Evolutionary conservation across 2,113 vertebrate species (phyloP), one percentile per base, ranked within the genome.

Genomic region (Chionis minor): DNA sequence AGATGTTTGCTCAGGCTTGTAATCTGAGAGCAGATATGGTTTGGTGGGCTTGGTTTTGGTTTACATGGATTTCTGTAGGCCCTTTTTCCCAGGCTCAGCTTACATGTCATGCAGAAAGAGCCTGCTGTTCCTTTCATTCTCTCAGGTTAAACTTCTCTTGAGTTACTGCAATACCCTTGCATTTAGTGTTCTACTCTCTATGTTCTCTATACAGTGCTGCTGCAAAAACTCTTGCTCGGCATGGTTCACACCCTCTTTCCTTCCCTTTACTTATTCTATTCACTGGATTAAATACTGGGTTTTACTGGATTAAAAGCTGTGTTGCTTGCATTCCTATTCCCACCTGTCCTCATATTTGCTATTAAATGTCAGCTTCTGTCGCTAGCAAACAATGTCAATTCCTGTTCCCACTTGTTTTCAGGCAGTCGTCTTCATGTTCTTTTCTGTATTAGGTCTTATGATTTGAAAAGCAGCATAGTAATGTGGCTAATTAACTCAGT

Each of bases 31-130:
- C 78, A 92, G 91, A 44, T 92, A 75, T 0, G 0, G 47, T 85
- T 94, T 92, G 56, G 56, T 85, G 84, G 62, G 44, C 73, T 92
- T 92, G 87, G 81, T 52, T 95, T 96, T 92, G 54, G 38, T 92
- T 94, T 84, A 19, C 13, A 0, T 30, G 83, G 61, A 59, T 87
- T 89, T 92, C 69, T 85, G 81, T 35, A 22, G 35, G 81, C 56
- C 44, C 4, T 2, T 82, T 82, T 96, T 94, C 81, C 86, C 91
- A 85, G 84, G 73, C 91, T 95, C 65, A 24, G 49, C 33, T 94
- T 89, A 69, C 77, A 8, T 3, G 9, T 42, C 23, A 8, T 12
- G 23, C 42, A 92, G 89, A 86, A 84, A 44, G 52, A 79, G 17
- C 27, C 72, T 78, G 77, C 89, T 85, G 49, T 72, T 91, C 69